These are phyloP conservation scores for Lymantria dispar DNA, from an alignment of 2,888 invertebrate genomes.

Conservation along the genomic window DNA sequence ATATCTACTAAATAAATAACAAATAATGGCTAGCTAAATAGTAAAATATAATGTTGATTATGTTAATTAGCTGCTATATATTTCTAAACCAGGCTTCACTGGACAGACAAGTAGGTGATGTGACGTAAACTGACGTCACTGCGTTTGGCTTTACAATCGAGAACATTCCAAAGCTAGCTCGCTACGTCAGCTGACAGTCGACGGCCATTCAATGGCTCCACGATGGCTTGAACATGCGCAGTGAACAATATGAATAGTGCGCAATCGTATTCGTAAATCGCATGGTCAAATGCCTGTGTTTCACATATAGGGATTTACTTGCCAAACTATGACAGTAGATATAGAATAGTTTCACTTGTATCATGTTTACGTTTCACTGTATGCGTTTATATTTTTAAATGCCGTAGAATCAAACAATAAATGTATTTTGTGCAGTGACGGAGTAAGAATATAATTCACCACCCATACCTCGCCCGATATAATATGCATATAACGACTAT, in stretches of 20 bases:
- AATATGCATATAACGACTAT: too few relatives aligned
- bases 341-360: too few relatives aligned
- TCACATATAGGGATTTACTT: too few relatives aligned
- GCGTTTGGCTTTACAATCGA: conserved; percentile 34
- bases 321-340: too few relatives aligned
- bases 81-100: conserved; percentile 24
- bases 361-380: too few relatives aligned
- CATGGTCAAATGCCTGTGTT: background rate
- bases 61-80: conserved; percentile 3
- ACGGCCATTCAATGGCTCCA: conserved; percentile 17
- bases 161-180: conserved; percentile 48
- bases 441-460: too few relatives aligned
- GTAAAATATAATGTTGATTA: background rate
- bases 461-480: too few relatives aligned
- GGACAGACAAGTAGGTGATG: conserved; percentile 26
- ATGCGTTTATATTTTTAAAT: too few relatives aligned
- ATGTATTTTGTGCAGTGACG: too few relatives aligned
- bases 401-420: too few relatives aligned
- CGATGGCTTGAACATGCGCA: conserved; percentile 27
- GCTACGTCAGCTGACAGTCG: conserved; percentile 39
- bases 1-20: too few relatives aligned
- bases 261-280: conserved; percentile 18
- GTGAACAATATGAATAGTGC: conserved; percentile 12
- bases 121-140: conserved; percentile 57
- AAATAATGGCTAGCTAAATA: too few relatives aligned